These are phyloP conservation scores for Chamaedrilus cognettii DNA, from an alignment of 2,888 invertebrate species.

Conservation along the genomic window DNA sequence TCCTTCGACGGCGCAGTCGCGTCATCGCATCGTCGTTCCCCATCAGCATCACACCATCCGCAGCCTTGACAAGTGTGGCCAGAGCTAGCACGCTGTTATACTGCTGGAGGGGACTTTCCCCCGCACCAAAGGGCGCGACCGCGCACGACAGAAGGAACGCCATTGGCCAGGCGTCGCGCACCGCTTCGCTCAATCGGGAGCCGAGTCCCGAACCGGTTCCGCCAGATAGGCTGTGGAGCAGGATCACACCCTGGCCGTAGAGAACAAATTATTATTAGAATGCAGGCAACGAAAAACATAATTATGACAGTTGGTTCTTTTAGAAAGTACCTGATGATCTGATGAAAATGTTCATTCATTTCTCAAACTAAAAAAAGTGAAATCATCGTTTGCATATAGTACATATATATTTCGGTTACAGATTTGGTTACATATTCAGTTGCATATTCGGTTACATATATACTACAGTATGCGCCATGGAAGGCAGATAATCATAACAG, in stretches of 20 bases:
- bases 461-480: too few species aligned
- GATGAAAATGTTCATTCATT: too few species aligned
- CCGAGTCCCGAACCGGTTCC: conserved; percentile 59
- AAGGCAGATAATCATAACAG: too few species aligned
- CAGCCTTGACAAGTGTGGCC: conserved; percentile 46
- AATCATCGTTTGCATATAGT: too few species aligned
- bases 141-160: conserved; percentile 50
- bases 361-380: too few species aligned
- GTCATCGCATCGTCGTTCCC: conserved; percentile 51
- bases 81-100: conserved; percentile 53
- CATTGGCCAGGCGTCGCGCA: conserved; percentile 50
- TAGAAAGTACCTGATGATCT: too few species aligned
- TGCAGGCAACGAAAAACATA: too few species aligned
- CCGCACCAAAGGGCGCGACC: conserved; percentile 51
- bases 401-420: too few species aligned
- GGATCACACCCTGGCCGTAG: conserved; percentile 40
- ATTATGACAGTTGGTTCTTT: too few species aligned
- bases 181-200: conserved; percentile 47
- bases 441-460: too few species aligned
- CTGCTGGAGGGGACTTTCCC: conserved; percentile 57
- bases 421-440: too few species aligned
- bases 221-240: conserved; percentile 56
- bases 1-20: neutral
- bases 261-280: too few species aligned
- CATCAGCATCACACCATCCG: conserved; percentile 49